Evolutionary conservation across 2,888 invertebrate genomes (phyloP).

Genomic region (Mesorhabditis spiculigera): DNA sequence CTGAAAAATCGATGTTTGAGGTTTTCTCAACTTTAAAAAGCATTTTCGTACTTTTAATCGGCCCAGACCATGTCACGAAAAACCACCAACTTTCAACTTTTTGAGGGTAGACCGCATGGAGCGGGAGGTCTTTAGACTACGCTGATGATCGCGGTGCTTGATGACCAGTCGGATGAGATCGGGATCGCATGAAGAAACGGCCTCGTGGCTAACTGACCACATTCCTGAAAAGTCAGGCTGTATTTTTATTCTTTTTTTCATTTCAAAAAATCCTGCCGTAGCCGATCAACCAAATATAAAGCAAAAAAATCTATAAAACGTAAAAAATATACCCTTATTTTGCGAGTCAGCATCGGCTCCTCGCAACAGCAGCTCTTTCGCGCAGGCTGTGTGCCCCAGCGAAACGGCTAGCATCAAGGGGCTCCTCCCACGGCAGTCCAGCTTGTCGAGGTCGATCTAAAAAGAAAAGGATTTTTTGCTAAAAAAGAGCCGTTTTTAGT

Average conservation of each 20-base stretch:
- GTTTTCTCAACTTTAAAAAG: slow-evolving; percentile 5
- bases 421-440: slow-evolving; percentile 82
- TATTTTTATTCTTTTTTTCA: background rate
- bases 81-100: slow-evolving; percentile 69
- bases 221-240: slow-evolving; percentile 24
- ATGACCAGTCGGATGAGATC: slow-evolving; percentile 81
- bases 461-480: slow-evolving; percentile 66
- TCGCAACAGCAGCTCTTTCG: slow-evolving; percentile 72
- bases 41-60: slow-evolving; percentile 5
- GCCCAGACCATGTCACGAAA: too few species aligned
- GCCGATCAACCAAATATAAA: background rate
- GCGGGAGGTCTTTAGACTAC: slow-evolving; percentile 78
- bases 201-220: slow-evolving; percentile 64
- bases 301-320: slow-evolving; percentile 11
- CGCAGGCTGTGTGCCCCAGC: slow-evolving; percentile 79
- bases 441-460: slow-evolving; percentile 11
- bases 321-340: slow-evolving; percentile 60
- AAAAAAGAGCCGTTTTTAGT: too few species aligned
- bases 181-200: slow-evolving; percentile 87
- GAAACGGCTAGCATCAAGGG: slow-evolving; percentile 89
- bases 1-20: slow-evolving; percentile 24
- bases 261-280: background rate
- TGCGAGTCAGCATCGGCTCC: slow-evolving; percentile 84
- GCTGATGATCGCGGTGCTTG: slow-evolving; percentile 81
- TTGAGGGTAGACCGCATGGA: slow-evolving; percentile 85